A percentile compares a stretch with the other conserved stretches of the same genome.
phyloP scores from a whole-genome alignment of 2,888 invertebrate genomes.

The Xylota sylvarum region DNA sequence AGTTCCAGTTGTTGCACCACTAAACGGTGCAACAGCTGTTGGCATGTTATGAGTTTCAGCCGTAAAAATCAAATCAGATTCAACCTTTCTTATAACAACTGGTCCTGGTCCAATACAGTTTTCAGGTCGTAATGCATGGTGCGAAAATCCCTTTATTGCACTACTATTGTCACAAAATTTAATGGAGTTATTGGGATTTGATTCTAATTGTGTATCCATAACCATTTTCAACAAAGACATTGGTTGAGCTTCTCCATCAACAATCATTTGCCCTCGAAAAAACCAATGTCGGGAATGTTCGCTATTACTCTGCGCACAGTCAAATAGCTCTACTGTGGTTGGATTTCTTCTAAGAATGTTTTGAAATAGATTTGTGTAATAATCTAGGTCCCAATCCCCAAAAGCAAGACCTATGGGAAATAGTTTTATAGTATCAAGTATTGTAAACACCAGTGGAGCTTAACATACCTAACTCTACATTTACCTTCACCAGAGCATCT shows the following conservation, averaged over 20 bases:
- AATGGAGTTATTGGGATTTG: slow-evolving; percentile 97
- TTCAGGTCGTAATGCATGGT: slow-evolving; percentile 89
- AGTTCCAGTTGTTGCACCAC: slow-evolving; percentile 99
- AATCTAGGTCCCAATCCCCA: slow-evolving; percentile 96
- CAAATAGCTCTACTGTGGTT: slow-evolving; percentile 98
- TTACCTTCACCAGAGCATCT: slow-evolving; percentile 92
- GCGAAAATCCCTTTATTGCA: slow-evolving; percentile 93
- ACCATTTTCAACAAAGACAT: slow-evolving; percentile 97
- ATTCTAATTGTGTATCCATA: slow-evolving; percentile 93
- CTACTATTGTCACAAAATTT: slow-evolving; percentile 99
- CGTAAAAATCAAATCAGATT: slow-evolving; percentile 97
- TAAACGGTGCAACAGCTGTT: slow-evolving; percentile 98
- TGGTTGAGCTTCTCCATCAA: slow-evolving; percentile 92
- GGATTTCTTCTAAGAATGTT: slow-evolving; percentile 95
- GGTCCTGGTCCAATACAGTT: slow-evolving; percentile 87
- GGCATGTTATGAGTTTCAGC: slow-evolving; percentile 99
- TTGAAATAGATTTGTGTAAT: slow-evolving; percentile 94
- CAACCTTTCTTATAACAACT: slow-evolving; percentile 87
- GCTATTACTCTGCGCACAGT: slow-evolving; percentile 98
- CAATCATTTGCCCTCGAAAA: slow-evolving; percentile 95
- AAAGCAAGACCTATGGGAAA: slow-evolving; percentile 91
- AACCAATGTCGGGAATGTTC: slow-evolving; percentile 99
- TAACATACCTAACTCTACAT: slow-evolving; percentile 89
- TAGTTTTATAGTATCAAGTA: neutral
- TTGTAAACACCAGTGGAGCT: neutral